Conservation (phyloP, 2,113 vertebrate species). For the Sterna hirundo region DNA sequence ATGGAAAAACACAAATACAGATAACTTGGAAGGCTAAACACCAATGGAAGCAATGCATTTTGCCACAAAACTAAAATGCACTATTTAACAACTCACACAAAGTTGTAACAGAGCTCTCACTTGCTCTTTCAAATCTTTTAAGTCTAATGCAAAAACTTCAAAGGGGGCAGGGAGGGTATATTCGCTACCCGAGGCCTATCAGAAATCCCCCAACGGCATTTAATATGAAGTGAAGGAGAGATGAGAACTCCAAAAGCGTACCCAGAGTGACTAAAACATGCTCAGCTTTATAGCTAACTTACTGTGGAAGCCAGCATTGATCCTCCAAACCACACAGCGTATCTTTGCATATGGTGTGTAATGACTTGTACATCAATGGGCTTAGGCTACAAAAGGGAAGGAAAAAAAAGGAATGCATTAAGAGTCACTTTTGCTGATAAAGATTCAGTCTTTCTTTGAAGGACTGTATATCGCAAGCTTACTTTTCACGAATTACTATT, state of each 20-base stretch:
- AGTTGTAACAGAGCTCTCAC: not conserved
- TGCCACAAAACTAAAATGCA: not conserved
- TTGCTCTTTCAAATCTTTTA: not conserved
- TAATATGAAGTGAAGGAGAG: not conserved
- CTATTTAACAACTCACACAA: not conserved
- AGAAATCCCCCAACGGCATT: not conserved
- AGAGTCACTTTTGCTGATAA: not conserved
- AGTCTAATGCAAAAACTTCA: not conserved
- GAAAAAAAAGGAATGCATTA: not conserved
- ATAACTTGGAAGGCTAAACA: not conserved
- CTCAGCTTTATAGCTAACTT: slow-evolving; percentile 62
- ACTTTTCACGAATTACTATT: not conserved
- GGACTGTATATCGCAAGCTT: not conserved
- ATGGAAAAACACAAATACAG: not conserved
- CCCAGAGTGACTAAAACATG: not conserved
- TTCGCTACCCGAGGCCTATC: not conserved
- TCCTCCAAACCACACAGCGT: slow-evolving; percentile 97
- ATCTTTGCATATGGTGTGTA: slow-evolving; percentile 98
- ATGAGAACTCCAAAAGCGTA: not conserved
- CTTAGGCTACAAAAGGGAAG: slow-evolving; percentile 82
- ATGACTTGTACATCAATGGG: slow-evolving; percentile 97
- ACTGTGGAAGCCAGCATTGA: slow-evolving; percentile 99
- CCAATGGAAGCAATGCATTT: not conserved
- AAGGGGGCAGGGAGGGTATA: not conserved
- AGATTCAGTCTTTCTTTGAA: not conserved